These are phyloP conservation scores for Neoaliturus tenellus DNA, from an alignment of 2,888 invertebrate species.

Conservation along the genomic window DNA sequence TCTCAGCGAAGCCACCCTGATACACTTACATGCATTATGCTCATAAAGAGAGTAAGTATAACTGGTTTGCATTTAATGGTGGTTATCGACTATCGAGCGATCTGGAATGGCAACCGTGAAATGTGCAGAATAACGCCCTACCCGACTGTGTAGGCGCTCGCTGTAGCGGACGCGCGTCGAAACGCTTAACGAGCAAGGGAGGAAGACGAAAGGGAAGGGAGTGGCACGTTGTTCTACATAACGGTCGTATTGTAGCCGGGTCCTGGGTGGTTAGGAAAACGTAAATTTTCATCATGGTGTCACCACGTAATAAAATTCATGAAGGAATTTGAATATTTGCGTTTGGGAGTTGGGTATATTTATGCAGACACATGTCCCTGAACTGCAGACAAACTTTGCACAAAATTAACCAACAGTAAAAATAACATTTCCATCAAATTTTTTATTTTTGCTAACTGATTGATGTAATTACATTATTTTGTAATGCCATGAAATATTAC, in stretches of 20 bases:
- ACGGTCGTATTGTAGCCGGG: background rate
- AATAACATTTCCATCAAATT: too few relatives aligned
- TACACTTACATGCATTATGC: background rate
- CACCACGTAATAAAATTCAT: too few relatives aligned
- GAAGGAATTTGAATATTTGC: too few relatives aligned
- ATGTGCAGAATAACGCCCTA: background rate
- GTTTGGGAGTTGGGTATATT: too few relatives aligned
- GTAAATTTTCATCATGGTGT: background rate
- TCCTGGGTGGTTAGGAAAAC: background rate
- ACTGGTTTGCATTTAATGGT: background rate
- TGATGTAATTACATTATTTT: too few relatives aligned
- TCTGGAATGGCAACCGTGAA: background rate
- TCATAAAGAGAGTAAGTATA: background rate
- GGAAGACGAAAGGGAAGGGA: background rate
- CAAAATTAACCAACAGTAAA: too few relatives aligned
- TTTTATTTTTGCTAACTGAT: too few relatives aligned
- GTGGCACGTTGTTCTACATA: background rate
- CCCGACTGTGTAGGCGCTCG: background rate
- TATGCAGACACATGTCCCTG: too few relatives aligned
- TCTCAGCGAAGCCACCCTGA: too few relatives aligned
- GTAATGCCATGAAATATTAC: too few relatives aligned
- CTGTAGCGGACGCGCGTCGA: background rate
- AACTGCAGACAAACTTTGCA: too few relatives aligned
- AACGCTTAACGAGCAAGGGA: background rate
- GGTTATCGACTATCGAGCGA: background rate